A percentile compares a stretch with the other conserved stretches of the same genome.
Evolutionary conservation across 2,888 invertebrate species (phyloP).

Genomic region (Sphaeridia pumilis): DNA sequence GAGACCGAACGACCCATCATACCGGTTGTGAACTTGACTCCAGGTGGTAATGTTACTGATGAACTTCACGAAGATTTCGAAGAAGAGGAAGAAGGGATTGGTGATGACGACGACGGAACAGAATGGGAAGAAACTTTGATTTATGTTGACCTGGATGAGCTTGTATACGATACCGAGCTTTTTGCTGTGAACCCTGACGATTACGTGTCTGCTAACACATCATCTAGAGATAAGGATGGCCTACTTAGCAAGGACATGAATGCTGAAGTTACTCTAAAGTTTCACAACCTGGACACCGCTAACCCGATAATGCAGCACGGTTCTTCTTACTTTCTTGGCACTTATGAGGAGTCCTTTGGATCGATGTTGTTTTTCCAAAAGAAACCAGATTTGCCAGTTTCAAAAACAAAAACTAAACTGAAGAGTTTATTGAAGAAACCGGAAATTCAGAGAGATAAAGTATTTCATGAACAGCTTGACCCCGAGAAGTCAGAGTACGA

Average conservation of each 20-base stretch:
- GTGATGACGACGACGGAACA: slow-evolving; percentile 15
- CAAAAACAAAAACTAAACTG: slow-evolving; percentile 1
- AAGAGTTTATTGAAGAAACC: slow-evolving; percentile 22
- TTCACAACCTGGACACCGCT: slow-evolving; percentile 28
- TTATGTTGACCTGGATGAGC: slow-evolving; percentile 32
- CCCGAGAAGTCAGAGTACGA: slow-evolving; percentile 16
- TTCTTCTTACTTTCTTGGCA: slow-evolving; percentile 22
- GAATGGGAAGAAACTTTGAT: slow-evolving; percentile 31
- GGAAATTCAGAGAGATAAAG: slow-evolving; percentile 19
- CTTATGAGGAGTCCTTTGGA: slow-evolving; percentile 26
- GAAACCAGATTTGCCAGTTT: slow-evolving; percentile 1
- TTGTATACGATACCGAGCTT: slow-evolving; percentile 26
- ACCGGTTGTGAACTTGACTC: neutral
- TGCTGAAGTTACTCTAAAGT: slow-evolving; percentile 21
- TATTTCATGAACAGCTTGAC: slow-evolving; percentile 18
- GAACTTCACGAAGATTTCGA: neutral
- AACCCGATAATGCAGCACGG: slow-evolving; percentile 27
- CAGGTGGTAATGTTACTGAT: neutral
- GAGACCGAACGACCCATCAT: neutral
- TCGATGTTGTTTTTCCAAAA: slow-evolving; percentile 29
- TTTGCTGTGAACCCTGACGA: slow-evolving; percentile 29
- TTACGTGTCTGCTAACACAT: slow-evolving; percentile 15
- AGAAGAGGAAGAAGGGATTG: slow-evolving; percentile 1
- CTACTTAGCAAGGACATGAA: slow-evolving; percentile 12
- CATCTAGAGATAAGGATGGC: slow-evolving; percentile 2